These are phyloP conservation scores for Drusus annulatus DNA, from an alignment of 1,140 invertebrate genomes.

Conservation along the genomic window DNA sequence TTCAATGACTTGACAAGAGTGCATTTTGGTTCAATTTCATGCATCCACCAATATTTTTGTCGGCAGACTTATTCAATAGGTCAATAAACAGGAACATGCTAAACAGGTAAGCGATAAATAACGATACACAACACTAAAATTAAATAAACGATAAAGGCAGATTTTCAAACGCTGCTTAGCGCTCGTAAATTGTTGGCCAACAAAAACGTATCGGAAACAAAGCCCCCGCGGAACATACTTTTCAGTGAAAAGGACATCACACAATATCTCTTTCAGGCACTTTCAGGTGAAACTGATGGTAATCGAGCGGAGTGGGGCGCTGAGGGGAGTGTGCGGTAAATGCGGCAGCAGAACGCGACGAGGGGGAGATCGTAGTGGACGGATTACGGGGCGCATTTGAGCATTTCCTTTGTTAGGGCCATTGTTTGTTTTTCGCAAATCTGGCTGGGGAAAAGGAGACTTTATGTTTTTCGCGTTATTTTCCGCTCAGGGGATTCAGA, in stretches of 20 bases:
- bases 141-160: too few relatives aligned
- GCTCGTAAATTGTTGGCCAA: too few relatives aligned
- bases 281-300: constrained; percentile 29
- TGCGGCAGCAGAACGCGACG: not conserved
- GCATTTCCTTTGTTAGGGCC: not conserved
- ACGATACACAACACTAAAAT: too few relatives aligned
- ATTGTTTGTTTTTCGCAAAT: constrained; percentile 4
- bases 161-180: too few relatives aligned
- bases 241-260: constrained; percentile 11
- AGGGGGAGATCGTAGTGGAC: constrained; percentile 31
- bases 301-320: not conserved
- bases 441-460: not conserved
- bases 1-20: too few relatives aligned
- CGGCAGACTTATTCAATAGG: too few relatives aligned
- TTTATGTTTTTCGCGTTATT: too few relatives aligned
- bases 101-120: too few relatives aligned
- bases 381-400: constrained; percentile 25
- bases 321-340: not conserved
- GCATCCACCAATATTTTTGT: too few relatives aligned
- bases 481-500: too few relatives aligned
- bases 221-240: not conserved
- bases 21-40: too few relatives aligned
- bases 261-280: constrained; percentile 22
- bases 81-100: too few relatives aligned
- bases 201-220: not conserved